Evolutionary conservation across 2,888 invertebrate species (phyloP), one percentile per base, ranked within the genome.

Genomic region (Panzeria rudis): DNA sequence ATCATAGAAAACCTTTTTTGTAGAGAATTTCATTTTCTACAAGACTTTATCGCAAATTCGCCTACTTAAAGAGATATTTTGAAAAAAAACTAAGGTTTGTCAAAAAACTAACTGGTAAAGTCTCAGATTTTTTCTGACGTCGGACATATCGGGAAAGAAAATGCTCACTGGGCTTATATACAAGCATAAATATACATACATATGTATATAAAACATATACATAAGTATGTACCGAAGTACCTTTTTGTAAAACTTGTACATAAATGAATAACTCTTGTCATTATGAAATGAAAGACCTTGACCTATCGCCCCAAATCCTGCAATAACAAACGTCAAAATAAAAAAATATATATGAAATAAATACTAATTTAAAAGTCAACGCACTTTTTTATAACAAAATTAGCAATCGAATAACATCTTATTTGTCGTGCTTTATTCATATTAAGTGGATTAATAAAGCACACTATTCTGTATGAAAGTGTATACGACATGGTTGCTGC

Each of bases 231-330:
- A n/a, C n/a, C n/a, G n/a, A n/a, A n/a, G n/a, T n/a, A n/a, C n/a
- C n/a, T n/a, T n/a, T n/a, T n/a, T n/a, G n/a, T n/a, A n/a, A n/a
- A n/a, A n/a, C n/a, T n/a, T n/a, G n/a, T n/a, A n/a, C n/a, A n/a
- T n/a, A n/a, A n/a, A 15, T 20, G 29, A 13, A 11, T 8, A 52
- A 52, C 23, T 23, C 11, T 25, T 8, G 11, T 29, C 32, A 9
- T 29, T 5, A 8, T 17, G 25, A 13, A 47, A 32, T 47, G n/a
- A 44, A 64, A 54, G 41, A 56, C 83, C 78, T 73, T 83, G 72
- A 78, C 83, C 83, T 83, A 83, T 73, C 72, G 11, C n/a, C 44
- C n/a, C 11, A 77, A 72, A 38, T 29, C 38, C 50, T 17, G 2
- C 62, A 23, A 71, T 3, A 25, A 54, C 15, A 35, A 69, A n/a